Base-by-base conservation (phyloP, 1,140 invertebrate species). In the Apis cerana region DNA sequence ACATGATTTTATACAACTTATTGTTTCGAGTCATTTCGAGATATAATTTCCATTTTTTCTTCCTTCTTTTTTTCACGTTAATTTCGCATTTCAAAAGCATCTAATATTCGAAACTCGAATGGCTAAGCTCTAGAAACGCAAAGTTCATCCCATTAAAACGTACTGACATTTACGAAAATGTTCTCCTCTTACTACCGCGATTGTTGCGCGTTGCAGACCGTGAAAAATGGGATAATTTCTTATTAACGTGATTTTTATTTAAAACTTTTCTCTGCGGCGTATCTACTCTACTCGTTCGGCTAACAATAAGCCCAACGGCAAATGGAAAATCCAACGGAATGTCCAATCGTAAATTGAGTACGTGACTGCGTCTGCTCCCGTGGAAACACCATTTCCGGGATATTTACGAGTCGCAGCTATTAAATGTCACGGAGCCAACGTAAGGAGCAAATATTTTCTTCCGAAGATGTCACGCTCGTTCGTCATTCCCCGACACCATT, bases 341-440 rank as follows among this genome's bases (percentile, higher is more conserved):
- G 75, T 68, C 50, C 62, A 62, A 50, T 76, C 72, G 64, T 87
- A 84, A 87, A 87, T 87, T 65, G 74, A 71, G 65, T 59, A 87
- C 85, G 74, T 87, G 74, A 87, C 82, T 43, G 33, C 76, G 79
- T 81, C 54, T 61, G 58, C 56, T 82, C 17, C 67, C 56, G 65
- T 78, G 75, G 61, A 78, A 78, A 78, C 75, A 70, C 67, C 75
- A 50, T 33, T 78, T 15, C 15, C 75, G 2, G 43, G 81, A 82
- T 82, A 82, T 82, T 82, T 82, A 82, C 67, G 81, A 78, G 81
- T 71, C 15, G 67, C 33, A 52, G 67, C 81, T 78, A 77, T 82
- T 78, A 82, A 71, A 33, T 50, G 75, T 78, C 75, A 71, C 75
- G n/a, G 19, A 23, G 33, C 12, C 12, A 21, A 17, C 80, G 33